Percentiles rank a stretch among this genome's conserved stretches.
These are phyloP conservation scores for Mirza zaza DNA, from an alignment of 2,113 vertebrate genomes.

Conservation along the genomic window DNA sequence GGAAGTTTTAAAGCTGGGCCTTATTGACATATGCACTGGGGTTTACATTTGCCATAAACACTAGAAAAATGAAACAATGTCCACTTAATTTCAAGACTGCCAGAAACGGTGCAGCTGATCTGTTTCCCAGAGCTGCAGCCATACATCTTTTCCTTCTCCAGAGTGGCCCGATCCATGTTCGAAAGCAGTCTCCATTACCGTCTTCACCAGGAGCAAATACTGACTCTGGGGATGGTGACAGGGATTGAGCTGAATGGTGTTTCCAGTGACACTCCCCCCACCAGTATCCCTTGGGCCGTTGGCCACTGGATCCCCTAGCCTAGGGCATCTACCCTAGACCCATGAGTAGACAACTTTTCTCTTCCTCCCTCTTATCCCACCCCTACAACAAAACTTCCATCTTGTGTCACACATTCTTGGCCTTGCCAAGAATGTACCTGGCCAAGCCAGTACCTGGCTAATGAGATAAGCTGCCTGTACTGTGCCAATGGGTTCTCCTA, in stretches of 20 bases:
- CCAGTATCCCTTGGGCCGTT: rapidly evolving
- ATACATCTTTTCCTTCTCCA: background rate
- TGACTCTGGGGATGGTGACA: background rate
- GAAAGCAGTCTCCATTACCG: background rate
- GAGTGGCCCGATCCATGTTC: background rate
- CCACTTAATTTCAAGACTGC: background rate
- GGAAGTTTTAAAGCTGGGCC: background rate
- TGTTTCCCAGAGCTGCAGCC: background rate
- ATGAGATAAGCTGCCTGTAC: background rate
- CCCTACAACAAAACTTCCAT: background rate
- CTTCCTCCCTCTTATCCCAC: background rate
- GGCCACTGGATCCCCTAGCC: background rate
- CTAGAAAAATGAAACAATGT: background rate
- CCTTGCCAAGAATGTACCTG: no score
- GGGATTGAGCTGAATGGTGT: background rate
- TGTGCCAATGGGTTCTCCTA: background rate
- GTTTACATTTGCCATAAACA: background rate
- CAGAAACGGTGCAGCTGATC: background rate
- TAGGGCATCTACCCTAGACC: background rate
- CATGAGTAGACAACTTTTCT: background rate
- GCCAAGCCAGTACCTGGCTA: background rate
- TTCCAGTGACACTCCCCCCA: background rate
- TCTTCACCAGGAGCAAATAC: background rate
- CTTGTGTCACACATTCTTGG: background rate
- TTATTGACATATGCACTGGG: background rate